A percentile compares a stretch with the other conserved stretches of the same genome.
These are phyloP conservation scores for Habrosyne pyritoides DNA, from an alignment of 2,888 invertebrate species.

Conservation along the genomic window DNA sequence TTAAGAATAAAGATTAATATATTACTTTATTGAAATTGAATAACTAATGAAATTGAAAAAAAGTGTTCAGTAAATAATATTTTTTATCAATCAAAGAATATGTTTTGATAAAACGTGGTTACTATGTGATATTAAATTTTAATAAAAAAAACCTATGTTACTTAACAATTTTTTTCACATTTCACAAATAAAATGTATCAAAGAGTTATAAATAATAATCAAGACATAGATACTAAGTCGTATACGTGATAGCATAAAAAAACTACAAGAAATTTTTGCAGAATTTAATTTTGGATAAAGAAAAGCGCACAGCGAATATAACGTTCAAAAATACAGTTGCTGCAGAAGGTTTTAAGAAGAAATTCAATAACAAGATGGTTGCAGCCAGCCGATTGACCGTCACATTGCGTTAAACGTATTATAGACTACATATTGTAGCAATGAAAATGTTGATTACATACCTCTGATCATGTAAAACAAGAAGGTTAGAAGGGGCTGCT, in stretches of 20 bases:
- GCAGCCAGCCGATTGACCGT: constrained; percentile 75
- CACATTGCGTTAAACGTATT: constrained; percentile 35
- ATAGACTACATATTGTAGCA: neutral
- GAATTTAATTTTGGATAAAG: constrained; percentile 72
- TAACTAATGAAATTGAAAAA: constrained; percentile 33
- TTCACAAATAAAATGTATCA: neutral
- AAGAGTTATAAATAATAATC: neutral
- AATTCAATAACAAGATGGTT: constrained; percentile 79
- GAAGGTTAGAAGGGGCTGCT: too few species aligned
- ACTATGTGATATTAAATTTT: too few species aligned
- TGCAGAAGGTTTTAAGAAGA: constrained; percentile 70
- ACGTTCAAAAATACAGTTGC: constrained; percentile 65
- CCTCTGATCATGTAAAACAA: neutral
- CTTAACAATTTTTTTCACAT: constrained; percentile 49
- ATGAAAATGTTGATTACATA: neutral
- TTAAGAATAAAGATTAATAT: constrained; percentile 11
- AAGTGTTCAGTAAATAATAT: constrained; percentile 40
- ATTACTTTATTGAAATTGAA: constrained; percentile 43
- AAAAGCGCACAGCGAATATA: constrained; percentile 69
- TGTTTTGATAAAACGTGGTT: too few species aligned
- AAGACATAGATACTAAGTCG: neutral
- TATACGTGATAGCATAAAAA: neutral
- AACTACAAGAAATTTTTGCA: constrained; percentile 61
- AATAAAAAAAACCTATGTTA: constrained; percentile 22
- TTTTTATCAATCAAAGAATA: too few species aligned